Base-by-base conservation (phyloP, 2,797 vertebrate species). In the Micromesistius poutassou region DNA sequence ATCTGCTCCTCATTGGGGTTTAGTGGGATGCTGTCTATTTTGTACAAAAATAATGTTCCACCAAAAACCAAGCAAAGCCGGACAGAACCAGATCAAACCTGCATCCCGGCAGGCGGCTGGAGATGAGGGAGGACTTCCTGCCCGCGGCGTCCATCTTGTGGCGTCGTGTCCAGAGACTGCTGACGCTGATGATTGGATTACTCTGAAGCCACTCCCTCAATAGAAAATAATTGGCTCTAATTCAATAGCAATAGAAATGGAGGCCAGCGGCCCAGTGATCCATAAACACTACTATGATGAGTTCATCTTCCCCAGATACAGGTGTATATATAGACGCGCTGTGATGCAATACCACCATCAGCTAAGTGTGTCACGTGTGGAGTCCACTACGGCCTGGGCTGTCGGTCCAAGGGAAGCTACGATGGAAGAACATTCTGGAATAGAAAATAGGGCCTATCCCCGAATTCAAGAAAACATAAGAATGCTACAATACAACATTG, bases 261-360 rank as follows among this genome's bases (percentile, higher is more conserved):
- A 86, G 84, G 85, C 88, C 86, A 76, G 77, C 73, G 77, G 90
- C 83, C 85, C 89, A 88, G 87, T 93, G 91, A 91, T 91, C 90
- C 91, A 89, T 86, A 91, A 88, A 89, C 93, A 92, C 91, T 94
- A 88, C 70, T 84, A 85, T 88, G 93, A 94, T 93, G 90, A 93
- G 92, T 85, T 92, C 82, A 90, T 78, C 75, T 12, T 74, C 71
- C 25, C 5, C 71, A 0, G n/a, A 80, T 30, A 42, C 77, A 62
- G 73, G 70, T 85, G n/a, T 66, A 68, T 68, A 68, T 30, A 68
- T 68, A 68, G 25, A 28, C 9, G 8, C 25, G 25, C 83, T 78
- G 38, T 80, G 81, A 84, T 79, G 82, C 77, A 73, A 79, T 73
- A 73, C 46, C 74, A 31, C 33, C 72, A 7, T 74, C 77, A 50